Conservation (phyloP, 2,113 vertebrate genomes). For the Tylochromis polylepis region DNA sequence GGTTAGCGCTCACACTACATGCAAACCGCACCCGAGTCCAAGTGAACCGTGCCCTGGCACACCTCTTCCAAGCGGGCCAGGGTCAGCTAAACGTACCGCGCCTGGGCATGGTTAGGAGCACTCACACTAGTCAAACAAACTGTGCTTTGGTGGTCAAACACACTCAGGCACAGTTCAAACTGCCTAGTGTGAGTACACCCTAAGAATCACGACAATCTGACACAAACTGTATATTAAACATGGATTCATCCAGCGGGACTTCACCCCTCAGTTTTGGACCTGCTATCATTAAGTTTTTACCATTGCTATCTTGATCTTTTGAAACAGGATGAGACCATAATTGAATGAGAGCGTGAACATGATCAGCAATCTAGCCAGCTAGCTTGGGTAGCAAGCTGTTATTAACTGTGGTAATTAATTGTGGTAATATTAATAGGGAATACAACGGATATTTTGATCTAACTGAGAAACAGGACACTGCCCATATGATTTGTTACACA, state of each 20-base stretch:
- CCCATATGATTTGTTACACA: background rate
- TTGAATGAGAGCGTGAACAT: background rate
- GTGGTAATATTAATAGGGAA: background rate
- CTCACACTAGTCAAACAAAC: no score
- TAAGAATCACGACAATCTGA: no score
- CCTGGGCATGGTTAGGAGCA: no score
- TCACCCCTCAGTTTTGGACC: fast-evolving
- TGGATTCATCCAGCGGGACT: background rate
- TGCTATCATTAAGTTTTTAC: background rate
- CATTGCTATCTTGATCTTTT: background rate
- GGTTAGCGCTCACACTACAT: no score
- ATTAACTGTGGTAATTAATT: no score
- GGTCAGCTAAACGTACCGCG: no score
- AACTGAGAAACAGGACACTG: background rate
- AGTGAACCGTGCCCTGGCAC: no score
- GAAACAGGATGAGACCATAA: background rate
- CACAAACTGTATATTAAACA: background rate
- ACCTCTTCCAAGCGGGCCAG: no score
- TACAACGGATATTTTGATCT: background rate
- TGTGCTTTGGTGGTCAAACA: no score
- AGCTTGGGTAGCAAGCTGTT: background rate
- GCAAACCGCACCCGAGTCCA: no score
- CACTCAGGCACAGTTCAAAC: no score
- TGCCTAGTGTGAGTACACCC: no score
- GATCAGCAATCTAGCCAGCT: background rate